Evolutionary conservation across 2,888 invertebrate species (phyloP).

Genomic region (Clunio marinus): DNA sequence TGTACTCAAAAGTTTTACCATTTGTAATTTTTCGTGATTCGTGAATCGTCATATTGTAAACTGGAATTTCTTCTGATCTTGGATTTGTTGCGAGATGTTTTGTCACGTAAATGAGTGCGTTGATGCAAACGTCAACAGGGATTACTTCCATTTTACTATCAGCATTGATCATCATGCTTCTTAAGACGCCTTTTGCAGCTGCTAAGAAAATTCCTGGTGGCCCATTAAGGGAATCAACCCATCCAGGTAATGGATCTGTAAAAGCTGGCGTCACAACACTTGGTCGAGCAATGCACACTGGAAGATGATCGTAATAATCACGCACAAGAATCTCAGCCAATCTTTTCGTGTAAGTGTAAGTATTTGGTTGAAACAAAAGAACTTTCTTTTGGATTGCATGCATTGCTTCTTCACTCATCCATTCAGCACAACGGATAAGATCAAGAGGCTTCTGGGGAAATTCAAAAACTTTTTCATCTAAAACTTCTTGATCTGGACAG

Average conservation of each 20-base stretch:
- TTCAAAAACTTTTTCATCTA: constrained; percentile 77
- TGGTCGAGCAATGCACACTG: constrained; percentile 80
- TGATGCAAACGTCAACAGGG: constrained; percentile 60
- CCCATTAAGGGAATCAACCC: constrained; percentile 91
- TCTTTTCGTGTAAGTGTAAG: constrained; percentile 92
- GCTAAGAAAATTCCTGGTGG: constrained; percentile 81
- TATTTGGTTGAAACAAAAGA: constrained; percentile 79
- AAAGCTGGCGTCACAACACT: constrained; percentile 77
- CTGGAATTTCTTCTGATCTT: constrained; percentile 67
- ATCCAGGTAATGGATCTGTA: constrained; percentile 76
- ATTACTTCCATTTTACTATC: constrained; percentile 71
- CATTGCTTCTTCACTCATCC: constrained; percentile 66
- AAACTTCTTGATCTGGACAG: constrained; percentile 56
- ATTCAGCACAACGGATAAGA: constrained; percentile 64
- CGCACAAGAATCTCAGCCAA: constrained; percentile 80
- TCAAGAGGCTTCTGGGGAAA: constrained; percentile 67
- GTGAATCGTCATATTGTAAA: constrained; percentile 87
- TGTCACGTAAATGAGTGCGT: constrained; percentile 66
- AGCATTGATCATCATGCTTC: constrained; percentile 76
- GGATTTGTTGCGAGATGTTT: constrained; percentile 54
- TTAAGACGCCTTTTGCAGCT: constrained; percentile 83
- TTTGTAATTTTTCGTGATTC: constrained; percentile 78
- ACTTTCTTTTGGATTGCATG: constrained; percentile 64
- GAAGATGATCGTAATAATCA: constrained; percentile 69
- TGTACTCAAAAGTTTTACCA: constrained; percentile 75